Conservation (phyloP, 2,113 vertebrate genomes). For the Mastomys coucha region DNA sequence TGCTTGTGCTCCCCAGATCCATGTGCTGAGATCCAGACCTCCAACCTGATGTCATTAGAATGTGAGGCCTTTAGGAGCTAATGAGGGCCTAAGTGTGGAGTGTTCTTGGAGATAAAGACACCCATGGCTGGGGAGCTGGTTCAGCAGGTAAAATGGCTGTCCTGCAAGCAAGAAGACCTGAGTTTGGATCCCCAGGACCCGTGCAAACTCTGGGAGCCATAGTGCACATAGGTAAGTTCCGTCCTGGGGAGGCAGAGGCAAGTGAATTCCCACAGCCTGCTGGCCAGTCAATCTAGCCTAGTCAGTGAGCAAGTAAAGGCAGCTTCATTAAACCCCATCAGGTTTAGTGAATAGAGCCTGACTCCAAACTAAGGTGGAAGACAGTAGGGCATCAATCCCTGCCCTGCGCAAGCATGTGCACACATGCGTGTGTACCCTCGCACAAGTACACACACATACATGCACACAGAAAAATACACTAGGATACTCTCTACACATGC, state of each 20-base stretch:
- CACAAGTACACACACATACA: background rate
- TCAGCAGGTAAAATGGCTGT: background rate
- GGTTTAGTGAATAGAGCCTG: background rate
- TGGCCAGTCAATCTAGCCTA: background rate
- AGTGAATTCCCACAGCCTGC: background rate
- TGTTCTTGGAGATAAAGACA: background rate
- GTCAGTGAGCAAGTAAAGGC: background rate
- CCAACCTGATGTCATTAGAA: background rate
- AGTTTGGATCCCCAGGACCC: background rate
- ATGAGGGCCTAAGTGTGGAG: background rate
- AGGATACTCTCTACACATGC: background rate
- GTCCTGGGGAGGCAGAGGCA: background rate
- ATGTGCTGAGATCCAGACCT: background rate
- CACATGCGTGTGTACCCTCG: background rate
- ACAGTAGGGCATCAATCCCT: no score
- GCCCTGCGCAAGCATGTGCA: background rate
- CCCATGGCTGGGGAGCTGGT: background rate
- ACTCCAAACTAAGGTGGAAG: background rate
- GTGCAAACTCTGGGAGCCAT: background rate
- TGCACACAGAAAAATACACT: background rate
- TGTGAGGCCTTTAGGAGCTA: background rate
- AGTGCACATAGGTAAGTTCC: no score
- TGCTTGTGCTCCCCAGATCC: background rate
- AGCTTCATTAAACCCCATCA: background rate
- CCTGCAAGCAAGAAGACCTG: background rate